These are phyloP conservation scores for Morus bassanus DNA, from an alignment of 2,797 vertebrate genomes.

Conservation along the genomic window DNA sequence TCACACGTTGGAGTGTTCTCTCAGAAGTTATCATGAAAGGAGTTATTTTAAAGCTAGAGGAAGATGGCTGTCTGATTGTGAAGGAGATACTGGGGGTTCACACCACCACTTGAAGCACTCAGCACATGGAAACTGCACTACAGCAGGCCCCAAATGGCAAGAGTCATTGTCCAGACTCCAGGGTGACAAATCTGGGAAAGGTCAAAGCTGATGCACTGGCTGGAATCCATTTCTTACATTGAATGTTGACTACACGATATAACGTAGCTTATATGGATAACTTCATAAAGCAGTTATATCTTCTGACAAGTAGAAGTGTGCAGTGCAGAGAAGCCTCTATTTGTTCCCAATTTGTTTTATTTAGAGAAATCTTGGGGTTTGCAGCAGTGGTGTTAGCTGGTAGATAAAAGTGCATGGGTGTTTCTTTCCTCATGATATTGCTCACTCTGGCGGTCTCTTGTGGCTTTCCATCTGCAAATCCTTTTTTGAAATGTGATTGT, in stretches of 20 bases:
- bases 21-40: not conserved
- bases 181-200: not conserved
- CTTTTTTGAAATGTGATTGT: not conserved
- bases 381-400: not conserved
- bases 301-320: not conserved
- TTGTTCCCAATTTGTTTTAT: not conserved
- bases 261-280: not conserved
- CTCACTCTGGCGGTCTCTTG: not conserved
- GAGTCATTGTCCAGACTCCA: not conserved
- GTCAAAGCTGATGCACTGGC: not conserved
- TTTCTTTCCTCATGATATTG: not conserved
- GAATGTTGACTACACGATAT: not conserved
- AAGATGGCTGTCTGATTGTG: not conserved
- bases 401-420: not conserved
- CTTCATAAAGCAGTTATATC: not conserved
- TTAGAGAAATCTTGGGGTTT: not conserved
- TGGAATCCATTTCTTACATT: not conserved
- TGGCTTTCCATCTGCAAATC: conserved; percentile 9
- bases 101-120: not conserved
- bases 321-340: not conserved
- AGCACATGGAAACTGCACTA: rapidly evolving
- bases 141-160: not conserved
- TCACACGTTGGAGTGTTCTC: rapidly evolving
- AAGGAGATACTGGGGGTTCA: not conserved
- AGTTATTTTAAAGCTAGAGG: not conserved